Conservation (phyloP, 2,113 vertebrate genomes). For the Hippolais icterina region DNA sequence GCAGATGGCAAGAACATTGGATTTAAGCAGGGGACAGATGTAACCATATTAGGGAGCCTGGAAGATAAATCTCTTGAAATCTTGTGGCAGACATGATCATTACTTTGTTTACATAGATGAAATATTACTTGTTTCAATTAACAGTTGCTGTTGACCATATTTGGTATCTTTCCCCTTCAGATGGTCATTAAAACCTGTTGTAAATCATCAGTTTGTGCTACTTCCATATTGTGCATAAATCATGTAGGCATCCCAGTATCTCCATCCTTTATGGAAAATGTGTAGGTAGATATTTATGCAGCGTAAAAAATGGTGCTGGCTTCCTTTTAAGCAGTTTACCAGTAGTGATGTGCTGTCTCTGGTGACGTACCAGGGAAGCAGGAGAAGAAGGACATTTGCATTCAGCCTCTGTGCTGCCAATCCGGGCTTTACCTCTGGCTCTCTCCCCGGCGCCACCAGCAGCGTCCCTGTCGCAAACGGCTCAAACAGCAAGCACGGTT, state of each 20-base stretch:
- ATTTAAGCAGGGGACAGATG: constrained; percentile 77
- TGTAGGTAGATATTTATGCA: not conserved
- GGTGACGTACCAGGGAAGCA: not conserved
- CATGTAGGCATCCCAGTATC: not conserved
- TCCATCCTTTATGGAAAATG: not conserved
- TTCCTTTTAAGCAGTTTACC: not conserved
- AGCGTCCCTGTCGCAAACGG: not conserved
- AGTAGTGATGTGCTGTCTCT: not conserved
- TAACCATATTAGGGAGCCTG: constrained; percentile 51
- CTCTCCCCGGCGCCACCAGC: not conserved
- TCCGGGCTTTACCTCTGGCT: not conserved
- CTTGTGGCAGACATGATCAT: constrained; percentile 42
- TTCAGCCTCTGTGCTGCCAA: not conserved
- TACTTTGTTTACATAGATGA: constrained; percentile 51
- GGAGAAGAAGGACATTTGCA: not conserved
- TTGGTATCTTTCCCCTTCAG: constrained; percentile 50
- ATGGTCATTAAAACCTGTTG: constrained; percentile 37
- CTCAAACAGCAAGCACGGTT: not conserved
- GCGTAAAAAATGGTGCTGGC: not conserved
- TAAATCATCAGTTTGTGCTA: constrained; percentile 41
- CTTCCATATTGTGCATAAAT: constrained; percentile 26
- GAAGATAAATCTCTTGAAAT: constrained; percentile 69
- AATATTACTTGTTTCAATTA: constrained; percentile 21
- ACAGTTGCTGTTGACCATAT: constrained; percentile 42
- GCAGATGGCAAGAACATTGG: constrained; percentile 77